Evolutionary conservation across 2,113 vertebrate species (phyloP).

Genomic region (Nibea albiflora): DNA sequence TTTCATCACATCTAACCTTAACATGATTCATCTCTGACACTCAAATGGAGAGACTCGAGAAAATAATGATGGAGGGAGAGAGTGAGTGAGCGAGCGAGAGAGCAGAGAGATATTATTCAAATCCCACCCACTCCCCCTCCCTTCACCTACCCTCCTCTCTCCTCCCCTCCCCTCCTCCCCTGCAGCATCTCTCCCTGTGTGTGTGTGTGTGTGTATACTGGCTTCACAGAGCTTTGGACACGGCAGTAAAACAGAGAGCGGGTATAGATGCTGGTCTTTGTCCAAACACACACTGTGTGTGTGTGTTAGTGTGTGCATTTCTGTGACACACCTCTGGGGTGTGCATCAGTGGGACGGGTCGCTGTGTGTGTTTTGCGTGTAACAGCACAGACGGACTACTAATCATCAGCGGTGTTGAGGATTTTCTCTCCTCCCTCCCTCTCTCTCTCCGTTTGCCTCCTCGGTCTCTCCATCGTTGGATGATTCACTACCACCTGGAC

Average conservation of each 20-base stretch:
- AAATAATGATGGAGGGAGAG: neutral
- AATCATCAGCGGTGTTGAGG: constrained; percentile 35
- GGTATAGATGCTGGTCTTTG: constrained; percentile 25
- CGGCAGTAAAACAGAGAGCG: constrained; percentile 27
- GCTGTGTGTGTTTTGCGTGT: neutral
- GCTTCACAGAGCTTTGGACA: constrained; percentile 55
- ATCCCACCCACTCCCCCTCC: constrained; percentile 74
- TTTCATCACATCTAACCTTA: constrained; percentile 32
- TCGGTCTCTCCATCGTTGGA: constrained; percentile 2
- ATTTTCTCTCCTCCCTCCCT: constrained; percentile 3
- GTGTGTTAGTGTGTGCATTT: constrained; percentile 9
- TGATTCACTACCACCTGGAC: constrained; percentile 32
- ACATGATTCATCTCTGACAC: neutral
- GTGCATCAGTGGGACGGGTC: constrained; percentile 10
- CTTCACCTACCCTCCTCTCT: constrained; percentile 67
- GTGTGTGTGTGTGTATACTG: constrained; percentile 46
- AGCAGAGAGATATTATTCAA: constrained; percentile 62
- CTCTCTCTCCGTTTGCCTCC: neutral
- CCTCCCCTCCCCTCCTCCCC: constrained; percentile 78
- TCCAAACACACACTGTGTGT: neutral
- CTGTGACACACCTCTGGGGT: neutral
- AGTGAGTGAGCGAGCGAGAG: neutral
- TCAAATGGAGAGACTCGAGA: neutral
- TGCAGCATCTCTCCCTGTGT: constrained; percentile 64
- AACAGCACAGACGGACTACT: constrained; percentile 1